Percentiles rank a stretch among this genome's conserved stretches.
phyloP scores from a whole-genome alignment of 2,113 vertebrate genomes.

The Onychostoma macrolepis region DNA sequence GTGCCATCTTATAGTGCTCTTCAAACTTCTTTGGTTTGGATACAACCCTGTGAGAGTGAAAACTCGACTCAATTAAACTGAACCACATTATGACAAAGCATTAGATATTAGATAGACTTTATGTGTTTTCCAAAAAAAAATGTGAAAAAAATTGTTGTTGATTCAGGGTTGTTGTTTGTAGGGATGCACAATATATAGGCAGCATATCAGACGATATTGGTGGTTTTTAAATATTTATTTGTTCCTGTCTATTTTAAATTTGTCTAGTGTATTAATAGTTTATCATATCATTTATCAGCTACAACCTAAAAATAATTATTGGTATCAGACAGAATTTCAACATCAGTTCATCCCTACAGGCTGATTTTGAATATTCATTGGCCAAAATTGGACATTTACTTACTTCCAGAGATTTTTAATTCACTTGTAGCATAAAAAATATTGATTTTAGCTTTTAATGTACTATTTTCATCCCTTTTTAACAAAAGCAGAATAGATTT shows the following conservation, averaged over 20 bases:
- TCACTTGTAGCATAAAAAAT: neutral
- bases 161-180: no score
- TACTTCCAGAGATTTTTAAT: neutral
- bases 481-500: neutral
- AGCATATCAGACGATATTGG: no score
- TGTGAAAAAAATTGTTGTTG: no score
- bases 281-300: no score
- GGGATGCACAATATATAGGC: no score
- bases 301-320: no score
- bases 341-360: no score
- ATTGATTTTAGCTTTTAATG: neutral
- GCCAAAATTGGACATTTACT: neutral
- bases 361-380: neutral
- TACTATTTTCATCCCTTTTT: neutral
- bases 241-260: no score
- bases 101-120: neutral
- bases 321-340: no score
- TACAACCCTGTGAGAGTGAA: conserved; percentile 60
- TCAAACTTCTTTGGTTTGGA: conserved; percentile 68
- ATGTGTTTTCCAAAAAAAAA: no score
- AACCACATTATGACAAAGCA: neutral
- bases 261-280: no score
- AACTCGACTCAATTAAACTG: neutral
- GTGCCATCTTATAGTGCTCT: conserved; percentile 75
- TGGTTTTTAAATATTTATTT: no score